phyloP scores from a whole-genome alignment of 2,888 invertebrate genomes.

The Carterocephalus palaemon region DNA sequence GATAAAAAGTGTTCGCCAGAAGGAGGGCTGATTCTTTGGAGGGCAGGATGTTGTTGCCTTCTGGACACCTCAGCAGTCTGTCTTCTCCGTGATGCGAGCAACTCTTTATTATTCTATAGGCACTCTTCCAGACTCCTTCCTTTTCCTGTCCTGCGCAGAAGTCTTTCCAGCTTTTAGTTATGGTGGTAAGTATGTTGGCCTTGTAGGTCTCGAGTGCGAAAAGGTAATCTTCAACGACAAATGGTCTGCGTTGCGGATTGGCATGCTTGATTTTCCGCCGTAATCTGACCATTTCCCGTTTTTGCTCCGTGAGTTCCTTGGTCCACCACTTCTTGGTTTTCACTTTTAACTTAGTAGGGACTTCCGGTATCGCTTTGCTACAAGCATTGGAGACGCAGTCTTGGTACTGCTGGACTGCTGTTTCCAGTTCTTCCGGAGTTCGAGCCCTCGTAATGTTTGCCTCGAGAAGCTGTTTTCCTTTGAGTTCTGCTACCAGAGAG shows the following conservation, averaged over 20 bases:
- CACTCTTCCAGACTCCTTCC: conserved; percentile 27
- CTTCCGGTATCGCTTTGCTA: too few relatives aligned
- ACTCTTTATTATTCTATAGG: conserved; percentile 22
- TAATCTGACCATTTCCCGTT: conserved; percentile 5
- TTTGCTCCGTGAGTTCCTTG: conserved; percentile 1
- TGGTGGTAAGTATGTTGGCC: neutral
- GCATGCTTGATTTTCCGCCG: conserved; percentile 13
- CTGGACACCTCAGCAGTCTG: neutral
- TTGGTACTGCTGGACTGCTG: neutral
- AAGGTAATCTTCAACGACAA: conserved; percentile 6
- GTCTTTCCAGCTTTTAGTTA: conserved; percentile 24
- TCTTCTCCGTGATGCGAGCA: conserved; percentile 5
- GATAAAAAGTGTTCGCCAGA: conserved; percentile 26
- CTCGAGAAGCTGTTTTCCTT: too few relatives aligned
- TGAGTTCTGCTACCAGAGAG: too few relatives aligned
- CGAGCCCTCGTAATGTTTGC: neutral
- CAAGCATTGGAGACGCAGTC: too few relatives aligned
- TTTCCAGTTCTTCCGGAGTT: neutral
- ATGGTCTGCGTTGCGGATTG: neutral
- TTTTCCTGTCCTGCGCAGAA: conserved; percentile 21
- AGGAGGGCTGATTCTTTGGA: conserved; percentile 18
- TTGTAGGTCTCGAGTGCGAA: conserved; percentile 10
- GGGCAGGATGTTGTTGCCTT: neutral
- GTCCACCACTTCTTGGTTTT: conserved; percentile 17
- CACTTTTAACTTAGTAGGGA: neutral